Conservation (phyloP, 2,888 invertebrate genomes). For the Eugnorisma glareosa region DNA sequence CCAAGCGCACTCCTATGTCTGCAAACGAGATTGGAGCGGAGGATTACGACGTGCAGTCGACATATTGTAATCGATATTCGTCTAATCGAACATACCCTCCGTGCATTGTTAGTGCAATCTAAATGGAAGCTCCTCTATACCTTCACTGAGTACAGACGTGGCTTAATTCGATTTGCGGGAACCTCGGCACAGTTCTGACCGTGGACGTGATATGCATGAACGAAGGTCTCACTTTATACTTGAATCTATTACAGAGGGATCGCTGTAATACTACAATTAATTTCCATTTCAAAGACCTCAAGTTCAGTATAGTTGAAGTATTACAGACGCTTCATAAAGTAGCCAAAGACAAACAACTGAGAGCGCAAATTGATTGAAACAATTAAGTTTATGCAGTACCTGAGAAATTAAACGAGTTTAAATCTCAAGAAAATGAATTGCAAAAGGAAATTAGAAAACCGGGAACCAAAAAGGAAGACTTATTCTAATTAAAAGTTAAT, state of each 20-base stretch:
- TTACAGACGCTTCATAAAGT: slow-evolving; percentile 30
- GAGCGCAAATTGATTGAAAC: slow-evolving; percentile 38
- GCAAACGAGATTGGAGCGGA: slow-evolving; percentile 45
- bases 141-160: slow-evolving; percentile 67
- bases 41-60: slow-evolving; percentile 55
- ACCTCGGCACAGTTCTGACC: slow-evolving; percentile 72
- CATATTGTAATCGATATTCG: slow-evolving; percentile 64
- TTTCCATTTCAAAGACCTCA: slow-evolving; percentile 41
- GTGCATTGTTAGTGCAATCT: slow-evolving; percentile 70
- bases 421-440: slow-evolving; percentile 34
- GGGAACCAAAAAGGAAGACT: slow-evolving; percentile 33
- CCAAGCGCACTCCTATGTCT: slow-evolving; percentile 26
- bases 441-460: slow-evolving; percentile 42
- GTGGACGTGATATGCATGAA: slow-evolving; percentile 70
- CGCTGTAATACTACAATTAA: slow-evolving; percentile 50
- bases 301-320: slow-evolving; percentile 27
- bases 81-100: slow-evolving; percentile 63
- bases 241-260: slow-evolving; percentile 58
- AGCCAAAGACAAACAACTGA: slow-evolving; percentile 37
- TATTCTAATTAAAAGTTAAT: slow-evolving; percentile 51
- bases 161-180: slow-evolving; percentile 79
- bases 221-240: slow-evolving; percentile 64
- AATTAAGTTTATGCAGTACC: slow-evolving; percentile 35
- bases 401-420: slow-evolving; percentile 30
- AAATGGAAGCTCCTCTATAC: slow-evolving; percentile 73